Percentiles rank a stretch among this genome's conserved stretches.
Conservation (phyloP, 2,113 vertebrate genomes). For the Desmodus rotundus region DNA sequence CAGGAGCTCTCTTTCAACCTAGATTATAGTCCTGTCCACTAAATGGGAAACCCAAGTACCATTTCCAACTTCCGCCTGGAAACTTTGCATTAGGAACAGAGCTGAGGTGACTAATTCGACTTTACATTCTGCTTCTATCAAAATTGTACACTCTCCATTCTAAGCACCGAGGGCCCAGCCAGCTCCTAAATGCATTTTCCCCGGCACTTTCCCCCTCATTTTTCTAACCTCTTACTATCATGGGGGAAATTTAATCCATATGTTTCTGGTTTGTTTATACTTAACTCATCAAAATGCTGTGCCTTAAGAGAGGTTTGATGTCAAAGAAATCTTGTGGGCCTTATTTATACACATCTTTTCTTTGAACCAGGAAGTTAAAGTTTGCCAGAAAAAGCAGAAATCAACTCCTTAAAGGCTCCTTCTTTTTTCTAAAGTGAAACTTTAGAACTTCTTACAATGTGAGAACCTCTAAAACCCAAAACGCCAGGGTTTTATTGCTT, state of each 20-base stretch:
- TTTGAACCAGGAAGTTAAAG: slow-evolving; percentile 71
- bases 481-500: slow-evolving; percentile 50
- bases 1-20: neutral
- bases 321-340: slow-evolving; percentile 66
- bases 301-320: slow-evolving; percentile 59
- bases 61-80: neutral
- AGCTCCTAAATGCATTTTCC: slow-evolving; percentile 59
- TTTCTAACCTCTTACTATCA: slow-evolving; percentile 68
- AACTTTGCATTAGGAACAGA: neutral
- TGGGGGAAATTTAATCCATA: slow-evolving; percentile 70
- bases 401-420: slow-evolving; percentile 53
- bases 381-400: slow-evolving; percentile 75
- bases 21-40: neutral
- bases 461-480: slow-evolving; percentile 64
- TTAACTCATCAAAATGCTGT: slow-evolving; percentile 70
- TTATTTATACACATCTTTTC: slow-evolving; percentile 71
- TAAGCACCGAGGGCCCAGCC: neutral
- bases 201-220: slow-evolving; percentile 40
- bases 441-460: slow-evolving; percentile 69
- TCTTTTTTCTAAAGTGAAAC: slow-evolving; percentile 71
- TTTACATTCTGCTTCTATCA: slow-evolving; percentile 14
- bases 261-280: slow-evolving; percentile 75
- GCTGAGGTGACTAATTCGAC: neutral
- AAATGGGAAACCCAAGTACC: neutral
- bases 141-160: slow-evolving; percentile 24